Percentiles rank a stretch among this genome's conserved stretches.
Conservation (phyloP, 2,888 invertebrate species). For the Sminthurides aquaticus region DNA sequence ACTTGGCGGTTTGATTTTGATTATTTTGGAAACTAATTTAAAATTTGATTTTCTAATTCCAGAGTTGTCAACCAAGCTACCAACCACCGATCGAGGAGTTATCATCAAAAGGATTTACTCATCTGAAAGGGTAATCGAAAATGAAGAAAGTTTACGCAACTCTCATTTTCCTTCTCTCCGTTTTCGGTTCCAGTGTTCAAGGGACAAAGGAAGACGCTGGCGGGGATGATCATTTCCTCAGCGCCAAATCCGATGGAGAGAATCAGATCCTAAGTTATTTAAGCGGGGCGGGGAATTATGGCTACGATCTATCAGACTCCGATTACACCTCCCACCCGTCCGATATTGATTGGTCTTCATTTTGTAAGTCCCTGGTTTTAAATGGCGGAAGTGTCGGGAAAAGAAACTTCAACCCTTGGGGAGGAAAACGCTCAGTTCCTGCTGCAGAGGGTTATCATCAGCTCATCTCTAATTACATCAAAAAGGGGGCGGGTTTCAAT, state of each 20-base stretch:
- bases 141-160: not conserved
- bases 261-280: not conserved
- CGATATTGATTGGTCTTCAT: not conserved
- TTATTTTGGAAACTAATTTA: not conserved
- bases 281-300: not conserved
- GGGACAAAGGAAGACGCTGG: not conserved
- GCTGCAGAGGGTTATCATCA: not conserved
- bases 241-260: not conserved
- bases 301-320: not conserved
- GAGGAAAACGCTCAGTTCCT: not conserved
- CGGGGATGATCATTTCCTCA: not conserved
- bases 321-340: not conserved
- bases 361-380: not conserved
- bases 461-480: not conserved
- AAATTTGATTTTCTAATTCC: not conserved
- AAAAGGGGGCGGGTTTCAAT: slow-evolving; percentile 4
- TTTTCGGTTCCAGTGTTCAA: not conserved
- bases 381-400: not conserved
- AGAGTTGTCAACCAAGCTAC: not conserved
- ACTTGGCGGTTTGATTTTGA: not conserved
- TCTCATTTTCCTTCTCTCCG: not conserved
- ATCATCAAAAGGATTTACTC: too few species aligned
- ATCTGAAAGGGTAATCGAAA: not conserved
- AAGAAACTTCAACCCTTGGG: not conserved
- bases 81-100: too few species aligned